Base-by-base conservation (phyloP, 2,797 vertebrate species). In the Girardinus metallicus region DNA sequence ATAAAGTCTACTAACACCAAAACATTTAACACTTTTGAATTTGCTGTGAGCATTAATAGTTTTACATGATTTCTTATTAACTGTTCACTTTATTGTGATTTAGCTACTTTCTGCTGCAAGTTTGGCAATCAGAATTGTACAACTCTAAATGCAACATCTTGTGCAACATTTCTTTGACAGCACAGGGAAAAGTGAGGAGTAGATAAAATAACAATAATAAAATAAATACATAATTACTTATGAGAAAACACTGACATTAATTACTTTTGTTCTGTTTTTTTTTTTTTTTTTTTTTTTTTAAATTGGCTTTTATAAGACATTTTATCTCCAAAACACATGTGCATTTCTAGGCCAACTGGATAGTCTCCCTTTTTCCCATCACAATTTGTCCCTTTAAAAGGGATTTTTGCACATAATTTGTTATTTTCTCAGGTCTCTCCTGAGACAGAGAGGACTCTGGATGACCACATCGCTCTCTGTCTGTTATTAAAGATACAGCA, bases 391-490 rank as follows among this genome's bases (percentile, higher is more conserved):
- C 41, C n/a, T 49, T 83, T 88, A 81, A 82, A 85, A 77, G 76
- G 77, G 86, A 86, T 70, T 64, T 83, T 80, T 66, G 76, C 43
- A 83, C 75, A 57, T 83, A 86, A 83, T 84, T 74, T 83, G 43
- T 75, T 74, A 77, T 82, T 82, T 85, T 88, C 81, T 77, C 26
- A 13, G 73, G n/a, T 62, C 62, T 49, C 23, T 21, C 6, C 36
- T 26, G 34, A 55, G 23, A 36, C 16, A 53, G 16, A 29, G 73
- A 62, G 0, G 74, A 64, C 26, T 39, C 66, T 36, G 78, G 70
- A 80, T 68, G 77, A 73, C 36, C 84, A 84, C 75, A 64, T 84
- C 64, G 73, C 39, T 66, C 29, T 73, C 26, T 81, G 39, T 23
- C 23, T 26, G 36, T 71, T 66, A 74, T 75, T 62, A 46, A 71